Evolutionary conservation across 2,113 vertebrate species (phyloP), one percentile per base, ranked within the genome.

Genomic region (Oreotragus oreotragus): DNA sequence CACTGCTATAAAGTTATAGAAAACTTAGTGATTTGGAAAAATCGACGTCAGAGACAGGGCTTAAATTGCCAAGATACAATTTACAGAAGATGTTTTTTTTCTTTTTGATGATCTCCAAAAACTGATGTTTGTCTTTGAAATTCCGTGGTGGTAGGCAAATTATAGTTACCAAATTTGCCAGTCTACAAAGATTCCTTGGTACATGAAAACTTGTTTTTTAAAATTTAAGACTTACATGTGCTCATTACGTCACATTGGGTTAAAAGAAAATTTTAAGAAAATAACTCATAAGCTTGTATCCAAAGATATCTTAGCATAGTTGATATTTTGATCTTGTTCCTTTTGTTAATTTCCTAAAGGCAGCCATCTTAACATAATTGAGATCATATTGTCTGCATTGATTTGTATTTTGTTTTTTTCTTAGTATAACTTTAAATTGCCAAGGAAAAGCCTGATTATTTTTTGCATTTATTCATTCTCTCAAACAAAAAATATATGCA

Each of bases 11-110:
- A 86, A 95, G 30, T 95, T 62, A 87, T 39, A 94, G 62, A 66
- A 92, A 94, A 90, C 30, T 36, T 88, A 62, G 47, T 53, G 28
- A 88, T 60, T 91, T 96, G 60, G 79, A 88, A 92, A 98, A 95
- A 64, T 92, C 45, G 96, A 49, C 43, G 39, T 45, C 39, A 88
- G 95, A 87, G 79, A 57, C 17, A 45, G 28, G 23, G 57, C 47
- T 96, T 92, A 91, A 96, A 73, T 93, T 79, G 30, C 83, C 76
- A 73, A 81, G n/a, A 90, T 84, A 58, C 30, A 90, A 49, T 87
- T 97, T 94, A 57, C 13, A 70, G n/a, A 39, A 89, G 43, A 51
- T 55, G 57, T 94, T 49, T 43, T 47, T 88, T 49, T 88, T 76
- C 28, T 45, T 47, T 76, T 87, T 83, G 33, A 19, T 84, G n/a